Evolutionary conservation across 2,797 vertebrate genomes (phyloP), one percentile per base, ranked within the genome.

Genomic region (Orientallactaga sibirica): DNA sequence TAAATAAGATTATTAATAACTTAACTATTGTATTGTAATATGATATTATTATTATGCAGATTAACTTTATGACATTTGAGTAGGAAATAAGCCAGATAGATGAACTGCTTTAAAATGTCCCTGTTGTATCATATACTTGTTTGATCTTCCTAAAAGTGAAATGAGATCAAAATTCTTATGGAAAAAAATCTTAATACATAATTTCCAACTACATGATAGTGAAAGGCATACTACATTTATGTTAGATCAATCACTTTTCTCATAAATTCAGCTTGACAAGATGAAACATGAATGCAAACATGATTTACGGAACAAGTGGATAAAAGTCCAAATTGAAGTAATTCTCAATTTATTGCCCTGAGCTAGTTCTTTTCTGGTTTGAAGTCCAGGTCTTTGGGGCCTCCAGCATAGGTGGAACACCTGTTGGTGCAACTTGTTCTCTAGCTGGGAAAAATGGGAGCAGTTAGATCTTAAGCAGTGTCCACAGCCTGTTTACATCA

Each of bases 371-470:
- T 80, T 43, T 95, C 25, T 83, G 37, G 62, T 66, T 93, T 74
- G 78, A 92, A 92, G 95, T 77, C 33, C 73, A 86, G 25, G 41
- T 77, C 48, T 95, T 70, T 82, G 2, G 52, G 43, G 8, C 80
- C 61, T 16, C 16, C 58, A 78, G 90, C 70, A 93, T 91, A 84
- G 64, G 82, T 55, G 25, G 15, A 86, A 11, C 90, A 97, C 92
- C 80, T 96, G 95, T 81, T 84, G 24, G 27, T 78, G 64, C 27
- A 61, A 91, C n/a, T 90, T 95, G 70, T 43, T 80, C 68, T 73
- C 70, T 91, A 86, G n/a, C 77, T 95, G 86, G 83, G 74, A 88
- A 83, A 91, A 92, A 90, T 43, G 77, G 52, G 92, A 95, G 48
- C 48, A 90, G 1, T 33, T 48, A 86, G 22, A 81, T 87, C 68